Base-by-base conservation (phyloP, 2,888 invertebrate species). In the Panopea generosa region DNA sequence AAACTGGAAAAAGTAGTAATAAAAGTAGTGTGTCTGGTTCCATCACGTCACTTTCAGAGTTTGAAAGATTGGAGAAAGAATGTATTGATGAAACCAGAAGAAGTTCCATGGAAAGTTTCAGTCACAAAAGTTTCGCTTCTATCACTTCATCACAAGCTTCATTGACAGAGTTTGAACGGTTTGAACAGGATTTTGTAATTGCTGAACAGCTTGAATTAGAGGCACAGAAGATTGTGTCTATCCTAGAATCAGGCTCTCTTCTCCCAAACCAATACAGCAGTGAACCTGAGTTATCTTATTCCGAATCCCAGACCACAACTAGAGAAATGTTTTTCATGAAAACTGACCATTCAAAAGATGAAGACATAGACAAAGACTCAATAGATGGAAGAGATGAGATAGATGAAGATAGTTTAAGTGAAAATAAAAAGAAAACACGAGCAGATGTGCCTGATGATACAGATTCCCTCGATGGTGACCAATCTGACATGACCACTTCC, bases 31-130 rank as follows among this genome's bases (percentile, higher is more conserved):
- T 86, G 26, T 84, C 86, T 22, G 88, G 90, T n/a, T 91, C 91
- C 24, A 67, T 87, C 53, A 88, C 90, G 4, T 98, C 98, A 49
- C 93, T 98, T 24, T 96, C 97, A 91, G 98, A 98, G 91, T 98
- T 98, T 91, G 98, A 98, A 94, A 96, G 96, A 0, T 92, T 98
- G 1, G 98, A 98, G 93, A 95, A 95, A 76, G 97, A 97, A 47
- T 77, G 85, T 49, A 65, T 78, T 45, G 87, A 88, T 57, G 86
- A 87, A 16, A 81, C 82, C 26, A 82, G 87, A 69, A 87, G 24
- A 66, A 62, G 68, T 96, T 89, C 89, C 26, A 62, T 84, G 26
- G 89, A 86, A 61, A 87, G 87, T 66, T 77, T 80, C 70, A 87
- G 85, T 61, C 84, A 83, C 27, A 86, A 84, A 49, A 90, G 90